These are phyloP conservation scores for Eucera pruinosa DNA, from an alignment of 2,888 invertebrate genomes.

Conservation along the genomic window DNA sequence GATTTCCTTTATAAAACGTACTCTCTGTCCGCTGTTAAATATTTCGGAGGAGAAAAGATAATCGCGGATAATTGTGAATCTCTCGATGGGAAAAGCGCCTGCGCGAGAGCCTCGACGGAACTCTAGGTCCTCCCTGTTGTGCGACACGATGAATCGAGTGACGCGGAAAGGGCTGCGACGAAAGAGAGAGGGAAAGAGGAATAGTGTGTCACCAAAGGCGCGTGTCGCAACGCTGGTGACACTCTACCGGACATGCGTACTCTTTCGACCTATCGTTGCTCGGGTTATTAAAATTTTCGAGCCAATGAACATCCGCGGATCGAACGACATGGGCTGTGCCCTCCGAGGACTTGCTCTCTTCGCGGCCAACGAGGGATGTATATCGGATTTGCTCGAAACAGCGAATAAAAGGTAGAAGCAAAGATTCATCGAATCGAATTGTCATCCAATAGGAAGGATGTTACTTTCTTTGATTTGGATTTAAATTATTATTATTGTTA, in stretches of 20 bases:
- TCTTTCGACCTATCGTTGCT: slow-evolving; percentile 80
- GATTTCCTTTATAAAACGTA: too few species aligned
- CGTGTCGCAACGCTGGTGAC: slow-evolving; percentile 77
- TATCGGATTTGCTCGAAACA: not conserved
- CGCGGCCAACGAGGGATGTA: slow-evolving; percentile 5
- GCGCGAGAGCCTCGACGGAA: slow-evolving; percentile 52
- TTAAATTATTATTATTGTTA: too few species aligned
- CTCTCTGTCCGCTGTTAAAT: too few species aligned
- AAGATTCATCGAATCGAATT: too few species aligned
- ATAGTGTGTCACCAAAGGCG: slow-evolving; percentile 72
- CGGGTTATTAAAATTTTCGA: slow-evolving; percentile 82
- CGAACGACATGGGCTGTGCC: slow-evolving; percentile 58
- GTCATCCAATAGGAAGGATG: not conserved
- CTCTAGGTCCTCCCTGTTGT: slow-evolving; percentile 63
- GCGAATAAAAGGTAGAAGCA: too few species aligned
- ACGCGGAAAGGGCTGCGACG: slow-evolving; percentile 34
- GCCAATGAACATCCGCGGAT: slow-evolving; percentile 77
- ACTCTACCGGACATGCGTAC: slow-evolving; percentile 82
- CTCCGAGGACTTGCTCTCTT: slow-evolving; percentile 32
- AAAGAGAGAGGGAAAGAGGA: slow-evolving; percentile 45
- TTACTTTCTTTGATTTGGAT: not conserved
- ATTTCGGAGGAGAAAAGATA: not conserved
- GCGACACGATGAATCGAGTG: slow-evolving; percentile 53
- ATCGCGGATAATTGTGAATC: slow-evolving; percentile 30
- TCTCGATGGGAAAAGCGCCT: slow-evolving; percentile 47